phyloP scores from a whole-genome alignment of 1,140 invertebrate genomes.

The Bombus breviceps region DNA sequence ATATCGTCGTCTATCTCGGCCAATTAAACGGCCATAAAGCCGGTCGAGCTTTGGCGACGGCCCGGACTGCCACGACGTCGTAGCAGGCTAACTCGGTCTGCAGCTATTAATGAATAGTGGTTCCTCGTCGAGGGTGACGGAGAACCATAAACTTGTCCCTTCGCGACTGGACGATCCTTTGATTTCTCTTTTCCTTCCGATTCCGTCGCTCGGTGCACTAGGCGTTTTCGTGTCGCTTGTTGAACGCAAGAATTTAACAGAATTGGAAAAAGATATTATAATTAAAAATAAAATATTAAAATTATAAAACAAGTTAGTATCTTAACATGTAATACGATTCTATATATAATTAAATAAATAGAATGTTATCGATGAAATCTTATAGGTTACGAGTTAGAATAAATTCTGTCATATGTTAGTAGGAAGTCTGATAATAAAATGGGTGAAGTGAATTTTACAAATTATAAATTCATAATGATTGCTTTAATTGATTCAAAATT shows the following conservation, averaged over 20 bases:
- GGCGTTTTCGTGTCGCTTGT: background rate
- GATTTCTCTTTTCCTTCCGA: conserved; percentile 33
- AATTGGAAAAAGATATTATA: background rate
- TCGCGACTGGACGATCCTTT: conserved; percentile 50
- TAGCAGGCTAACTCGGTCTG: conserved; percentile 70
- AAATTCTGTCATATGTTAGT: no score
- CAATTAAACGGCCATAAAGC: conserved; percentile 77
- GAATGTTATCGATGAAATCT: background rate
- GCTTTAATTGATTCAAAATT: no score
- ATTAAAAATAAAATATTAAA: no score
- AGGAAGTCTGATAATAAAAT: no score
- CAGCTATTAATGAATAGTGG: conserved; percentile 76
- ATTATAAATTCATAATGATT: no score
- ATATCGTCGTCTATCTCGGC: conserved; percentile 72
- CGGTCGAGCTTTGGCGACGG: conserved; percentile 69
- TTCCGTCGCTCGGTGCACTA: background rate
- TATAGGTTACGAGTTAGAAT: background rate
- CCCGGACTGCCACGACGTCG: conserved; percentile 57
- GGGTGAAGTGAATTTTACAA: no score
- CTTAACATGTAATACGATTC: no score
- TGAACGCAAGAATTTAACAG: background rate
- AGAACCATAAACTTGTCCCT: conserved; percentile 75
- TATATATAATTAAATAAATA: no score
- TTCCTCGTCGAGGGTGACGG: conserved; percentile 68
- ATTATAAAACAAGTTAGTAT: no score